phyloP scores from a whole-genome alignment of 2,888 invertebrate genomes.

The Drosophila phalerata region DNA sequence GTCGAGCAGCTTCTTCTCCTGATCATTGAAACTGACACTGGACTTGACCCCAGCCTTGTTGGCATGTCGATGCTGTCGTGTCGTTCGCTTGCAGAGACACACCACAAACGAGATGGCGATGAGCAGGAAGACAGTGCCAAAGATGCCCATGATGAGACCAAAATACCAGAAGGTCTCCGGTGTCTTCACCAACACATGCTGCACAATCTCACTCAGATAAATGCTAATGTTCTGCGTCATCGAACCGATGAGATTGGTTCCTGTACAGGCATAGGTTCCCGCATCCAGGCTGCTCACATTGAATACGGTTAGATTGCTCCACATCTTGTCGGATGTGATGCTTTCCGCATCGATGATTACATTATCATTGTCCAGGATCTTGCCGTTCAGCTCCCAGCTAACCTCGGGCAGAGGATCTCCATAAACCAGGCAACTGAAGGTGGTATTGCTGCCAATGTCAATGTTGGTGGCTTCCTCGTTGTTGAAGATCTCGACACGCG shows the following conservation, averaged over 20 bases:
- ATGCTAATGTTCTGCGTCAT: constrained; percentile 87
- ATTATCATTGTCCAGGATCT: constrained; percentile 87
- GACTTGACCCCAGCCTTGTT: constrained; percentile 90
- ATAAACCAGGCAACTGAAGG: constrained; percentile 92
- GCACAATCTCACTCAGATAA: constrained; percentile 89
- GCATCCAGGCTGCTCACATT: constrained; percentile 93
- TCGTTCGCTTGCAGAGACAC: constrained; percentile 86
- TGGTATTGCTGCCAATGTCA: constrained; percentile 93
- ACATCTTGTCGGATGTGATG: constrained; percentile 86
- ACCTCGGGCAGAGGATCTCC: constrained; percentile 94
- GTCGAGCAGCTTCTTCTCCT: constrained; percentile 94
- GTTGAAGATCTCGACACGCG: constrained; percentile 89
- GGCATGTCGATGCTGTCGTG: constrained; percentile 86
- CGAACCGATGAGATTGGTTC: constrained; percentile 85
- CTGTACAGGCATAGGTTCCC: constrained; percentile 92
- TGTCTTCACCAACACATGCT: constrained; percentile 86
- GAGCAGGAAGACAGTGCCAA: constrained; percentile 88
- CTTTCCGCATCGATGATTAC: constrained; percentile 86
- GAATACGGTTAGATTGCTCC: constrained; percentile 93
- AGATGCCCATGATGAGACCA: constrained; percentile 90
- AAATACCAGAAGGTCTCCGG: constrained; percentile 93
- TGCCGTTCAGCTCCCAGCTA: constrained; percentile 93
- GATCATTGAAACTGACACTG: constrained; percentile 94
- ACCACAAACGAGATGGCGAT: constrained; percentile 88
- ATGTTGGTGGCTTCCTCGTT: constrained; percentile 87